Conservation (phyloP, 2,888 invertebrate species). For the Acrocyrtus sp. region DNA sequence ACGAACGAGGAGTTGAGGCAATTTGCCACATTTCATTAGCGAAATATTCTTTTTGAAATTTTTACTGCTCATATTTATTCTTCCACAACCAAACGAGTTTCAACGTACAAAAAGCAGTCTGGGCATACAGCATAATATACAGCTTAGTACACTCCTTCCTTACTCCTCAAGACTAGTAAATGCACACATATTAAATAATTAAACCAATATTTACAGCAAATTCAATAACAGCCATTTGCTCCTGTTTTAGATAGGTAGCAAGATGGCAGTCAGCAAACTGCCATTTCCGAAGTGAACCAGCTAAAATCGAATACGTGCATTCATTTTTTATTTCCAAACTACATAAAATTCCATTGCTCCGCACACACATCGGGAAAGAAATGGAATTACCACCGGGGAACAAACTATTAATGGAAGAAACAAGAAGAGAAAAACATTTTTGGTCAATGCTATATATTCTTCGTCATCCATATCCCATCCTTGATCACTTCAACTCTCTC, state of each 20-base stretch:
- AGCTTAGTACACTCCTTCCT: too few relatives aligned
- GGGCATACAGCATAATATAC: too few relatives aligned
- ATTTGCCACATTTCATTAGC: conserved; percentile 11
- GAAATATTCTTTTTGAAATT: neutral
- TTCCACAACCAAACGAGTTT: neutral
- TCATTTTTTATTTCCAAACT: too few relatives aligned
- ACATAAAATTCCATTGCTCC: too few relatives aligned
- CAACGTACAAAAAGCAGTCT: neutral
- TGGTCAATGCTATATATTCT: conserved; percentile 2
- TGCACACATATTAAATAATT: conserved; percentile 15
- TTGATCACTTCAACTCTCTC: neutral
- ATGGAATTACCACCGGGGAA: conserved; percentile 55
- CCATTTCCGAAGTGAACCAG: too few relatives aligned
- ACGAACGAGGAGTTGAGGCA: conserved; percentile 3
- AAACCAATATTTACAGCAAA: too few relatives aligned
- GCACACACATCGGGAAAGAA: conserved; percentile 50
- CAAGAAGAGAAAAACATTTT: neutral
- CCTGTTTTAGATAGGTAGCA: too few relatives aligned
- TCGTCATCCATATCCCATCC: conserved; percentile 15
- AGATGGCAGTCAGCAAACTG: too few relatives aligned
- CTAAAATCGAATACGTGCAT: too few relatives aligned
- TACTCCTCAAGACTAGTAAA: conserved; percentile 23
- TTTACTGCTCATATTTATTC: neutral
- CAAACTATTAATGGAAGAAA: conserved; percentile 52
- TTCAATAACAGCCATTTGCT: too few relatives aligned